A percentile compares a stretch with the other conserved stretches of the same genome.
These are phyloP conservation scores for Nemoura dubitans DNA, from an alignment of 2,888 invertebrate species.

Conservation along the genomic window DNA sequence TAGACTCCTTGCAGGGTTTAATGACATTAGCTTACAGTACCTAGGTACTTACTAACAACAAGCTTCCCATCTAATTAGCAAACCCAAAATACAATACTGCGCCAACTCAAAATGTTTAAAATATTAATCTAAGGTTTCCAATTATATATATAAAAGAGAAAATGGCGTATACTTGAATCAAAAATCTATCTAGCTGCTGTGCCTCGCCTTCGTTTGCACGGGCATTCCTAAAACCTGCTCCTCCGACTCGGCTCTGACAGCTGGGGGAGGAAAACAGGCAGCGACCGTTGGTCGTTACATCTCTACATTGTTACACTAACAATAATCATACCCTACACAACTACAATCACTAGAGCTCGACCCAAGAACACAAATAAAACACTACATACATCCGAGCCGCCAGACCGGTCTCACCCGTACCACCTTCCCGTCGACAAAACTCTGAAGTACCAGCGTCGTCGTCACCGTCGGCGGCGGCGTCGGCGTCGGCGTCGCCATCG, in stretches of 20 bases:
- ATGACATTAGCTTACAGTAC: no score
- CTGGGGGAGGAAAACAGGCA: background rate
- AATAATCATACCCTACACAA: background rate
- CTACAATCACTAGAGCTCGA: background rate
- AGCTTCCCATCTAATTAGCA: no score
- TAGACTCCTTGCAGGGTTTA: no score
- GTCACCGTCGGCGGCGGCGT: background rate
- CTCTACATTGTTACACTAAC: background rate
- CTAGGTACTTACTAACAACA: no score
- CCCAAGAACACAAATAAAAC: background rate
- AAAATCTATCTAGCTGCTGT: background rate
- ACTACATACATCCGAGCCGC: background rate
- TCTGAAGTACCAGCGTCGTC: background rate
- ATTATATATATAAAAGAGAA: no score
- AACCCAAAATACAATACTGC: no score
- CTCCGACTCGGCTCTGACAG: background rate
- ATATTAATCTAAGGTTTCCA: no score
- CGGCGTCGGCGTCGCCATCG: constrained; percentile 9
- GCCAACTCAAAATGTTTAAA: no score
- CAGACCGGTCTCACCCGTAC: constrained; percentile 3
- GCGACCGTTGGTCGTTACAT: background rate
- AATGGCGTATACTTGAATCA: background rate
- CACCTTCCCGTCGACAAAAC: background rate
- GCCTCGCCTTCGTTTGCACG: background rate
- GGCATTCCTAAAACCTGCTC: background rate